A percentile compares a stretch with the other conserved stretches of the same genome.
Conservation (phyloP, 2,113 vertebrate genomes). For the Laterallus jamaicensis region DNA sequence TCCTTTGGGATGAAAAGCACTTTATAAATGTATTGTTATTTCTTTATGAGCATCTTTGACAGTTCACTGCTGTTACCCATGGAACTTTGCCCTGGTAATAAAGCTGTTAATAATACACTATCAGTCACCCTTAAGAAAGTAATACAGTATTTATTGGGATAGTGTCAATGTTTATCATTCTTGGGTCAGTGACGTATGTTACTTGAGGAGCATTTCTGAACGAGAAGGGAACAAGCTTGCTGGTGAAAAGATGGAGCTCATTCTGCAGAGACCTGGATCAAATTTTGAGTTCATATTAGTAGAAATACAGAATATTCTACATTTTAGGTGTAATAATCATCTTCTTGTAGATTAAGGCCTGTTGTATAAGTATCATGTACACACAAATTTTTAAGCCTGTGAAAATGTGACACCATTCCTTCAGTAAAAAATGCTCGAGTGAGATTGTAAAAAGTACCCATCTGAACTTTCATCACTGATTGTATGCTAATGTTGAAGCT, state of each 20-base stretch:
- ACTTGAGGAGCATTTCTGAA: background rate
- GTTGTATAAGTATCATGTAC: background rate
- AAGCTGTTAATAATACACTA: constrained; percentile 18
- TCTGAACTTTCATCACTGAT: background rate
- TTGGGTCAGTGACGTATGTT: background rate
- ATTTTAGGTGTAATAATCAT: background rate
- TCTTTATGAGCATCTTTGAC: constrained; percentile 31
- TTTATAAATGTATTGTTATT: constrained; percentile 29
- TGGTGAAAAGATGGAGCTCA: background rate
- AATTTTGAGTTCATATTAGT: background rate
- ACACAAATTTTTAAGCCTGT: background rate
- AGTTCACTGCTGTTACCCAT: constrained; percentile 37
- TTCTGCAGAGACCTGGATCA: background rate
- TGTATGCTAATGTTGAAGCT: background rate
- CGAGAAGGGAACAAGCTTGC: background rate
- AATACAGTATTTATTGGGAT: constrained; percentile 15
- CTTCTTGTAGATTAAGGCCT: background rate
- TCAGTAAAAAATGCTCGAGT: background rate
- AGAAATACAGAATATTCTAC: background rate
- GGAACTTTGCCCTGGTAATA: constrained; percentile 38
- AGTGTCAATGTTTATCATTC: constrained; percentile 29
- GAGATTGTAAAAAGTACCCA: background rate
- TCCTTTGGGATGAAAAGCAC: constrained; percentile 10
- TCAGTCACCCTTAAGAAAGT: constrained; percentile 26
- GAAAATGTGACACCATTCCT: background rate